Percentiles rank a stretch among this genome's conserved stretches.
These are phyloP conservation scores for Agrenia bidenticulata DNA, from an alignment of 2,888 invertebrate species.

Conservation along the genomic window DNA sequence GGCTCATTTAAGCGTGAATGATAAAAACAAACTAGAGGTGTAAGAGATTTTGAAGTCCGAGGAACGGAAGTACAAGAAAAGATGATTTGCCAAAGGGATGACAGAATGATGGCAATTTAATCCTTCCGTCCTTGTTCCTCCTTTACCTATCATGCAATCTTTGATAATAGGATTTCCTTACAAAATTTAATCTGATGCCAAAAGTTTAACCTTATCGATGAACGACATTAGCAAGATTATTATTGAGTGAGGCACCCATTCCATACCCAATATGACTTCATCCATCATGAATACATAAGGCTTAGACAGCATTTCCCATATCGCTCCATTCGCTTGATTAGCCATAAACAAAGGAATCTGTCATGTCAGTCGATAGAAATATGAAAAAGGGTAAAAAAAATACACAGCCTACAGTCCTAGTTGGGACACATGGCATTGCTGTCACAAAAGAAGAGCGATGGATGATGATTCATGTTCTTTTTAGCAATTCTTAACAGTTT, in stretches of 20 bases:
- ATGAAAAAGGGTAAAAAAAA: no score
- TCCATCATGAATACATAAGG: not conserved
- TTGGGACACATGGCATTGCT: constrained; percentile 10
- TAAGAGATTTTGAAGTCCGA: not conserved
- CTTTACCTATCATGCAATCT: constrained; percentile 10
- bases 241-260: not conserved
- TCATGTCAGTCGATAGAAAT: not conserved
- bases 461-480: constrained; percentile 21
- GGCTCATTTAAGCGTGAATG: constrained; percentile 12
- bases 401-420: not conserved
- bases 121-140: constrained; percentile 13
- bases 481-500: not conserved
- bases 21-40: not conserved
- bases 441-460: constrained; percentile 16
- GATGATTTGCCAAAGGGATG: constrained; percentile 9
- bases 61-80: not conserved
- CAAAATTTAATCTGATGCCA: constrained; percentile 15
- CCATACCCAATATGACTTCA: not conserved
- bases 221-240: not conserved
- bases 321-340: constrained; percentile 13
- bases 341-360: constrained; percentile 14
- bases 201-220: constrained; percentile 2
- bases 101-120: constrained; percentile 13
- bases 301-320: constrained; percentile 6
- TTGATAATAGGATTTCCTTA: constrained; percentile 12